Conservation (phyloP, 2,113 vertebrate species). For the Colius striatus region DNA sequence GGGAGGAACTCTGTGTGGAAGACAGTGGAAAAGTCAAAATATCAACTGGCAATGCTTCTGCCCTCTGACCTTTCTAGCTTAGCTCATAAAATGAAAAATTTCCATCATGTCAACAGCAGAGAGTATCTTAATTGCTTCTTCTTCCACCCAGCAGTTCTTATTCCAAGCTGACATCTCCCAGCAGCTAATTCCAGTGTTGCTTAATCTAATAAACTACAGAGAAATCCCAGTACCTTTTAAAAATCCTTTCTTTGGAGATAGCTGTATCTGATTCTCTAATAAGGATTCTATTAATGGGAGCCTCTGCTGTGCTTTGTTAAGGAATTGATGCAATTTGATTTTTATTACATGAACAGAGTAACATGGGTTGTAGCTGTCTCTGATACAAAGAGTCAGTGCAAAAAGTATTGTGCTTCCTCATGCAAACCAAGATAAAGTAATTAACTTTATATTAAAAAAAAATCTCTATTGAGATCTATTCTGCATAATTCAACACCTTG, state of each 20-base stretch:
- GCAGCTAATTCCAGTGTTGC: conserved; percentile 28
- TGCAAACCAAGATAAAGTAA: conserved; percentile 63
- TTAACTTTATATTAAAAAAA: conserved; percentile 64
- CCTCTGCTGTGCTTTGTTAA: conserved; percentile 59
- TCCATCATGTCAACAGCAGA: background rate
- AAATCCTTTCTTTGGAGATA: conserved; percentile 45
- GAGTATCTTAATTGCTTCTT: conserved; percentile 1
- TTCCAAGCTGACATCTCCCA: conserved; percentile 9
- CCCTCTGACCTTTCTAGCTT: background rate
- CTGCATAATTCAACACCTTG: conserved; percentile 65
- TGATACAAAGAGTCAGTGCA: conserved; percentile 21
- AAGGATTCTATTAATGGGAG: conserved; percentile 59
- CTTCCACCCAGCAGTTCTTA: conserved; percentile 7
- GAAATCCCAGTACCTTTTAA: conserved; percentile 43
- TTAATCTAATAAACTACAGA: conserved; percentile 55
- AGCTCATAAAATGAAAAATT: background rate
- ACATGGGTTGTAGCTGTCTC: conserved; percentile 45
- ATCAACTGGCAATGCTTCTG: background rate
- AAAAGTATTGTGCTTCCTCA: conserved; percentile 47
- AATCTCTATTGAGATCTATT: conserved; percentile 50
- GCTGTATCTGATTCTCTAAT: conserved; percentile 60
- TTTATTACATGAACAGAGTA: conserved; percentile 65
- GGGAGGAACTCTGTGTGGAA: background rate
- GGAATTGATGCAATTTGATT: conserved; percentile 71
- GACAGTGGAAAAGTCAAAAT: background rate